Base-by-base conservation (phyloP, 2,797 vertebrate species). In the Rhincodon typus region DNA sequence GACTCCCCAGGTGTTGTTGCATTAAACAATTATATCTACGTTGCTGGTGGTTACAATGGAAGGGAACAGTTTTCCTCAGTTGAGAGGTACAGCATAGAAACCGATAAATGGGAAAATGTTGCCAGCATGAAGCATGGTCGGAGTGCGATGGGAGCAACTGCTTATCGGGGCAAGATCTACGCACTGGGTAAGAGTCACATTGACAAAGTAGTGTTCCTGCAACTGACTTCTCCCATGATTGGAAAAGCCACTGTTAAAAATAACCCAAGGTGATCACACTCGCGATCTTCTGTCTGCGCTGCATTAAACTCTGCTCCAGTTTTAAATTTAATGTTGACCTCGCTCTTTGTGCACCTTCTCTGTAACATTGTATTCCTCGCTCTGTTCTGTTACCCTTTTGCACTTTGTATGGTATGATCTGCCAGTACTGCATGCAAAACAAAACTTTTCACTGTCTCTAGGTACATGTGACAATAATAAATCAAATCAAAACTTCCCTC, bases 41-140 rank as follows among this genome's bases (percentile, higher is more conserved):
- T 98, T 0, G 96, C 98, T 34, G 98, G 98, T 66, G 98, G 98
- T 2, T 98, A 98, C 17, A 97, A 98, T 66, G 98, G 98, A 23
- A 97, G 42, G 96, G 97, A 66, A 87, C 98, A 98, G 97, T 97
- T 98, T 94, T 96, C 96, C 91, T 97, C 97, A 0, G 96, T 97
- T 97, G 98, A 98, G 96, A 97, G 98, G 21, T 98, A 98, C 96
- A 98, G 97, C 6, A 96, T 97, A 7, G 79, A 96, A 95, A 97
- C 96, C 96, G 97, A 98, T 87, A 86, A 96, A 1, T 98, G 98
- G 98, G 98, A 98, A 96, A 96, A 96, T 53, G 95, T 97, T 94
- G 97, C 97, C 72, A 96, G 98, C 94, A 98, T 98, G 98, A 97
- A 96, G 91, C 96, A 97, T 96, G 97, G 97, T 88, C 97, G 98